A percentile compares a stretch with the other conserved stretches of the same genome.
Evolutionary conservation across 2,888 invertebrate genomes (phyloP).

Genomic region (Glaucopsyche alexis): DNA sequence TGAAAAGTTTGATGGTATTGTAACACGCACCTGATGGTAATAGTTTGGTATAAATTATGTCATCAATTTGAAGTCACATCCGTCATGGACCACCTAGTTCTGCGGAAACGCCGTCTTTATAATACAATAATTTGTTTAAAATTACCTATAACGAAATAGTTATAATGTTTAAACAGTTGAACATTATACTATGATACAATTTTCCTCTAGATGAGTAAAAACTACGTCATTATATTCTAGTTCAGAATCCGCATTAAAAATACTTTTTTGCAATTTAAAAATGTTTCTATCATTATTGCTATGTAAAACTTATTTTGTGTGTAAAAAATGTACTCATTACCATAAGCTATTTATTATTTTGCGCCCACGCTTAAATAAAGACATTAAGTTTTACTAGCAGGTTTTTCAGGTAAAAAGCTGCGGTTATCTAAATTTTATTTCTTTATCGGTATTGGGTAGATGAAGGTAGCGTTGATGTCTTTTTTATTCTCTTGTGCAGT

Average conservation of each 20-base stretch:
- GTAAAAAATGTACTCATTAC: neutral
- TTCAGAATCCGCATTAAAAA: neutral
- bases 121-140: slow-evolving; percentile 45
- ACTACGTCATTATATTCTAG: neutral
- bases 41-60: slow-evolving; percentile 31
- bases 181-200: slow-evolving; percentile 34
- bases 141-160: slow-evolving; percentile 45
- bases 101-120: slow-evolving; percentile 57
- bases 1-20: neutral
- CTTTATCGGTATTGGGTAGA: neutral
- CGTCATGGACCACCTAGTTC: slow-evolving; percentile 54
- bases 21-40: slow-evolving; percentile 24
- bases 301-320: neutral
- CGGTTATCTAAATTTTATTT: neutral
- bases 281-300: neutral
- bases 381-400: neutral
- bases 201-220: neutral
- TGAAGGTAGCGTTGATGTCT: neutral
- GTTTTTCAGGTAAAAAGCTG: neutral
- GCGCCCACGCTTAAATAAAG: neutral
- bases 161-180: slow-evolving; percentile 63
- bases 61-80: slow-evolving; percentile 46
- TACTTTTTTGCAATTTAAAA: neutral
- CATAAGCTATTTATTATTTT: neutral
- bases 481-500: neutral